Percentiles rank a stretch among this genome's conserved stretches.
Evolutionary conservation across 2,113 vertebrate species (phyloP).

Genomic region (Ophthalmolycus amberensis): DNA sequence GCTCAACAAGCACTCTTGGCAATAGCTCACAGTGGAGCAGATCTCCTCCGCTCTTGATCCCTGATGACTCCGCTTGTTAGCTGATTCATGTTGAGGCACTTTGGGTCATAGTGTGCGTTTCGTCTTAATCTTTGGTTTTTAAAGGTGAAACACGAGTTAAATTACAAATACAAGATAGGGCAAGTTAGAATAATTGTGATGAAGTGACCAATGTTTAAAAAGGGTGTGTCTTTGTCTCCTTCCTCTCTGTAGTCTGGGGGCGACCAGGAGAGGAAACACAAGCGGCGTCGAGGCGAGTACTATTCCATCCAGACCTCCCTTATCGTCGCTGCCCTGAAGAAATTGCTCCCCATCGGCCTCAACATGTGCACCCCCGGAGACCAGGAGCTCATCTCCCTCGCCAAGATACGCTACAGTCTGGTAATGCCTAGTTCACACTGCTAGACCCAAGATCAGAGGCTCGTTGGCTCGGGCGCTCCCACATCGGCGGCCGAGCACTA

Average conservation of each 20-base stretch:
- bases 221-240: background rate
- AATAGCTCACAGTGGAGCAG: slow-evolving; percentile 8
- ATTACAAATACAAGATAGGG: background rate
- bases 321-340: slow-evolving; percentile 96
- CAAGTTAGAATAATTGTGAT: background rate
- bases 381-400: slow-evolving; percentile 95
- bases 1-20: background rate
- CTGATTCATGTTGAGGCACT: no score
- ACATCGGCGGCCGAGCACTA: no score
- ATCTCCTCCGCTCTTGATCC: slow-evolving; percentile 7
- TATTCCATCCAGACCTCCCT: slow-evolving; percentile 97
- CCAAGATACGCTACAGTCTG: slow-evolving; percentile 91
- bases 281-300: slow-evolving; percentile 91
- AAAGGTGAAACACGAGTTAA: no score
- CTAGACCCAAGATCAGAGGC: background rate
- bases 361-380: slow-evolving; percentile 98
- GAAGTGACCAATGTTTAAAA: background rate
- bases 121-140: no score
- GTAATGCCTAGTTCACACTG: slow-evolving; percentile 70
- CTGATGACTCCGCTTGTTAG: background rate
- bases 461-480: background rate
- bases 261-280: slow-evolving; percentile 95
- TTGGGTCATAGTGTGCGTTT: no score
- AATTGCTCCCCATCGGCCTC: slow-evolving; percentile 96
- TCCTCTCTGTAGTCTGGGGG: slow-evolving; percentile 71